Evolutionary conservation across 2,888 invertebrate species (phyloP).

Genomic region (Elysia crispata): DNA sequence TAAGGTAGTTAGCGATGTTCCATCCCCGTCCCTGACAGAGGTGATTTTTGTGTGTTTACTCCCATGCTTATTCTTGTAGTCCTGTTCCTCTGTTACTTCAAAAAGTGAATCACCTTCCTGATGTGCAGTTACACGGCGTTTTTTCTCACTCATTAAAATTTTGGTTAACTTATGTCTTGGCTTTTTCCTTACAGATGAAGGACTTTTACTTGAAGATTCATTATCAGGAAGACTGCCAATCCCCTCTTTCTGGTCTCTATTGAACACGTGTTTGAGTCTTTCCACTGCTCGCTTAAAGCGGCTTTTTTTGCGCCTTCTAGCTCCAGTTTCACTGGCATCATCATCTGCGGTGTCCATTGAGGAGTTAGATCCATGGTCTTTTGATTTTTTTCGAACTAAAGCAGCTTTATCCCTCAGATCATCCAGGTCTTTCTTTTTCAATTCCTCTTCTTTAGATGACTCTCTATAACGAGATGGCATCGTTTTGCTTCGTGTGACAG

Average conservation of each 20-base stretch:
- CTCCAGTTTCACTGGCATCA: constrained; percentile 22
- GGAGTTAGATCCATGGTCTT: constrained; percentile 31
- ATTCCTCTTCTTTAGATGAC: constrained; percentile 3
- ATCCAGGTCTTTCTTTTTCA: constrained; percentile 17
- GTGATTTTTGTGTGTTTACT: not conserved
- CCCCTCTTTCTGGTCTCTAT: constrained; percentile 51
- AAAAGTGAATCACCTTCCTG: constrained; percentile 6
- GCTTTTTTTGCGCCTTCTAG: constrained; percentile 62
- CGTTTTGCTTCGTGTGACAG: constrained; percentile 26
- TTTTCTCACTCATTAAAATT: not conserved
- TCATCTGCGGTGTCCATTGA: constrained; percentile 51
- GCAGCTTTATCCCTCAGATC: not conserved
- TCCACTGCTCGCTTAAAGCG: constrained; percentile 63
- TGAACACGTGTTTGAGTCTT: constrained; percentile 57
- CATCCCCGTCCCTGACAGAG: not conserved
- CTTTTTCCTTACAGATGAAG: constrained; percentile 28
- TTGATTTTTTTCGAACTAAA: not conserved
- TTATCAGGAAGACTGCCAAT: constrained; percentile 38
- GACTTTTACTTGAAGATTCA: constrained; percentile 24
- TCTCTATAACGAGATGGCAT: constrained; percentile 20
- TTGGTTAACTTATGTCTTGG: not conserved
- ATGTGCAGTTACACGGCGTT: not conserved
- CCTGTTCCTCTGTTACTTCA: constrained; percentile 11
- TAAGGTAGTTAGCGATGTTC: not conserved
- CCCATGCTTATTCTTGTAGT: constrained; percentile 10